Evolutionary conservation across 2,797 vertebrate species (phyloP).

Genomic region (Diceros bicornis): DNA sequence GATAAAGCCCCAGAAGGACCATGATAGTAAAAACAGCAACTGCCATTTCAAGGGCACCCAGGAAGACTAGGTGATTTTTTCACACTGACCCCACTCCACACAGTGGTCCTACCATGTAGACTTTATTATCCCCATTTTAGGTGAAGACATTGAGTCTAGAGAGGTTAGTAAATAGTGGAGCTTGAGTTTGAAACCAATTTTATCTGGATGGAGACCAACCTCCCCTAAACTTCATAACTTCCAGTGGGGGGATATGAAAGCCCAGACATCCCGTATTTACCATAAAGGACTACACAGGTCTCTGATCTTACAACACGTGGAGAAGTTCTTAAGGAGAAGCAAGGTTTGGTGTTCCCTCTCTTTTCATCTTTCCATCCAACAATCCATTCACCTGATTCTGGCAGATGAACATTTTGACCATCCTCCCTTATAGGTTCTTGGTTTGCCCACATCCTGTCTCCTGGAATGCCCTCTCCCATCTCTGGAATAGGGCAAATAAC

Average conservation of each 20-base stretch:
- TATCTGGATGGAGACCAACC: neutral
- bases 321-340: neutral
- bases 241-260: neutral
- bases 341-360: too few relatives aligned
- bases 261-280: fast-evolving
- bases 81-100: neutral
- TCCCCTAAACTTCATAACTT: neutral
- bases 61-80: neutral
- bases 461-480: neutral
- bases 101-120: too few relatives aligned
- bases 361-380: neutral
- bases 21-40: neutral
- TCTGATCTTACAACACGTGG: neutral
- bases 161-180: neutral
- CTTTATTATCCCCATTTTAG: neutral
- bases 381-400: neutral
- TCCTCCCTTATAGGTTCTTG: neutral
- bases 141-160: neutral
- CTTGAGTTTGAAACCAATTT: neutral
- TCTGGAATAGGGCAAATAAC: neutral
- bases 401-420: too few relatives aligned
- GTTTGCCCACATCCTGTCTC: too few relatives aligned
- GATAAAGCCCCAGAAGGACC: neutral
- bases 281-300: too few relatives aligned
- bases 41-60: too few relatives aligned